phyloP scores from a whole-genome alignment of 1,140 invertebrate genomes.

The Drosophila aff. region DNA sequence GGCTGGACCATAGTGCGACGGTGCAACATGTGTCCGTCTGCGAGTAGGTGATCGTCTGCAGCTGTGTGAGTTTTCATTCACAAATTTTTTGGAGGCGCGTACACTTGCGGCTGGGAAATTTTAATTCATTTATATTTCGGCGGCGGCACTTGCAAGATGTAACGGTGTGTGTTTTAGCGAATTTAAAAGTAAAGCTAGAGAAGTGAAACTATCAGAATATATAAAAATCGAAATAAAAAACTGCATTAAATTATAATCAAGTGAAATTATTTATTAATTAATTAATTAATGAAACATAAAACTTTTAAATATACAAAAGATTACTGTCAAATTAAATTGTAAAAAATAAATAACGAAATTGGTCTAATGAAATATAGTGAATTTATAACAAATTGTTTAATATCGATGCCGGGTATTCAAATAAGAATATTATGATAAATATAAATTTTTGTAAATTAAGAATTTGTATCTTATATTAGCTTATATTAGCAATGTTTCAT shows the following conservation, averaged over 20 bases:
- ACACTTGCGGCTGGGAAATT: constrained; percentile 39
- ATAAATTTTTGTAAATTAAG: neutral
- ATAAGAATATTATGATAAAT: neutral
- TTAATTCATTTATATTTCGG: constrained; percentile 35
- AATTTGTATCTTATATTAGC: too few relatives aligned
- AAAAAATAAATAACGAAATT: neutral
- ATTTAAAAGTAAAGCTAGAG: neutral
- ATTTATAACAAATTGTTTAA: neutral
- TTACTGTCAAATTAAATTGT: neutral
- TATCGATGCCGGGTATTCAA: neutral
- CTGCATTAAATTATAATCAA: neutral
- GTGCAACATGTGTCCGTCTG: constrained; percentile 67
- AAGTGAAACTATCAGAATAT: neutral
- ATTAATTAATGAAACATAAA: too few relatives aligned
- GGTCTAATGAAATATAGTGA: neutral
- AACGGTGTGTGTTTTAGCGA: neutral
- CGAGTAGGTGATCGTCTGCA: constrained; percentile 32
- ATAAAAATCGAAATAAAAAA: too few relatives aligned
- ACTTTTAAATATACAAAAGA: neutral
- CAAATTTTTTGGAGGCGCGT: constrained; percentile 35
- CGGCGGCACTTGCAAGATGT: constrained; percentile 11
- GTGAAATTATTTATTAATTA: neutral
- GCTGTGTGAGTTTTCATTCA: constrained; percentile 47
- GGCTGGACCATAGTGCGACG: constrained; percentile 5
- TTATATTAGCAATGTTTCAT: too few relatives aligned